A percentile compares a stretch with the other conserved stretches of the same genome.
These are phyloP conservation scores for Minunthozetes semirufus DNA, from an alignment of 2,888 invertebrate genomes.

Conservation along the genomic window DNA sequence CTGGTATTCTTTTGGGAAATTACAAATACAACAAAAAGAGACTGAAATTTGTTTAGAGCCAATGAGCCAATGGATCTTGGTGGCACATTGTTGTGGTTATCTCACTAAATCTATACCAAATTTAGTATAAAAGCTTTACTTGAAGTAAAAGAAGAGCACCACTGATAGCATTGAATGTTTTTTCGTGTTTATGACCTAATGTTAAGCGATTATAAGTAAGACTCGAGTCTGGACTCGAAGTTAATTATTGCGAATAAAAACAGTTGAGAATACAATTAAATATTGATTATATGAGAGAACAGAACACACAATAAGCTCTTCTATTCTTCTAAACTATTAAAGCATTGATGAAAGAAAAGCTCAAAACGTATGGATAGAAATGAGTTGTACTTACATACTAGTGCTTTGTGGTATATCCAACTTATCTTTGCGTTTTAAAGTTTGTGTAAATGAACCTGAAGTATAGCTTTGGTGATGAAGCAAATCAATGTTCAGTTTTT, in stretches of 20 bases:
- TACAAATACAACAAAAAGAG: too few species aligned
- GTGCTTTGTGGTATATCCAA: constrained; percentile 42
- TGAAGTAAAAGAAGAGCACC: neutral
- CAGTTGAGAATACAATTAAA: too few species aligned
- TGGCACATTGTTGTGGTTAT: too few species aligned
- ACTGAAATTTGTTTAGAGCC: too few species aligned
- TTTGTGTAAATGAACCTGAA: constrained; percentile 42
- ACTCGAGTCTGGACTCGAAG: neutral
- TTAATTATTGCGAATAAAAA: too few species aligned
- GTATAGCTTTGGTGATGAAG: constrained; percentile 39
- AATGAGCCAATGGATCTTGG: too few species aligned
- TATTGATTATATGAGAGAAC: too few species aligned
- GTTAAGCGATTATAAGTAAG: neutral
- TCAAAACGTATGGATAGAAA: neutral
- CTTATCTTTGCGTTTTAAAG: constrained; percentile 42
- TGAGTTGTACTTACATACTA: constrained; percentile 42
- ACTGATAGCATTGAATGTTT: neutral
- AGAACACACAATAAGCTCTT: too few species aligned
- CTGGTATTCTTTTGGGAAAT: too few species aligned
- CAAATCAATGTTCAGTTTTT: constrained; percentile 5
- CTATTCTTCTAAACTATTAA: neutral
- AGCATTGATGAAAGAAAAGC: neutral
- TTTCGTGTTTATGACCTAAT: neutral
- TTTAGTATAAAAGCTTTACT: neutral
- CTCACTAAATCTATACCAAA: too few species aligned